Evolutionary conservation across 2,113 vertebrate genomes (phyloP), one percentile per base, ranked within the genome.

Genomic region (Pampusana beccarii): DNA sequence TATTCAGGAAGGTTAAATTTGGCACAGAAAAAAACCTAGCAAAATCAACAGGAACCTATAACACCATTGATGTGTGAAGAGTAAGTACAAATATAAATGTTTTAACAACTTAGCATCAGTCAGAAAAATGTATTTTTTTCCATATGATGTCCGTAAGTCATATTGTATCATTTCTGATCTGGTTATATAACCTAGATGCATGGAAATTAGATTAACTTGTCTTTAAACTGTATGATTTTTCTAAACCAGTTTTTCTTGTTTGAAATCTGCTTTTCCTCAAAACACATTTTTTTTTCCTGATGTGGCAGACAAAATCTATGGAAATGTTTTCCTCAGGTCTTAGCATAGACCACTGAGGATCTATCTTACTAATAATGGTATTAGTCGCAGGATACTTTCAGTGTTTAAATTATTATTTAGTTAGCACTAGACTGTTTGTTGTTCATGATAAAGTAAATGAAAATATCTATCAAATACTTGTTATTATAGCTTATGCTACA

Each of bases 271-370:
- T 74, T 58, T 81, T 92, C 48, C 26, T 94, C 46, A 80, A 53
- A 57, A 13, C 4, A 29, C 2, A 10, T 15, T 34, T 72, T n/a
- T 12, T 28, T 13, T 28, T 8, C 21, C 50, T 0, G 0, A n/a
- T n/a, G 7, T 33, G 17, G 4, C 28, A 56, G 20, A 58, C 19
- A 77, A 67, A 62, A 38, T n/a, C 17, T 66, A 16, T 14, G 21
- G 11, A 70, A 61, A 51, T 33, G 13, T 51, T 88, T 90, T 90
- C n/a, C 16, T 83, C 80, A 42, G 38, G 40, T 24, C 9, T 58
- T 64, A 71, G 48, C 25, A 64, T 2, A 75, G 61, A 58, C 19
- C 14, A 70, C 36, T 62, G 25, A 65, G 38, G 26, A 56, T 46
- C 16, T 21, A 36, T 25, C 36, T 62, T 88, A 36, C 18, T 81